Evolutionary conservation across 2,888 invertebrate genomes (phyloP).

Genomic region (Ypsolopha sequella): DNA sequence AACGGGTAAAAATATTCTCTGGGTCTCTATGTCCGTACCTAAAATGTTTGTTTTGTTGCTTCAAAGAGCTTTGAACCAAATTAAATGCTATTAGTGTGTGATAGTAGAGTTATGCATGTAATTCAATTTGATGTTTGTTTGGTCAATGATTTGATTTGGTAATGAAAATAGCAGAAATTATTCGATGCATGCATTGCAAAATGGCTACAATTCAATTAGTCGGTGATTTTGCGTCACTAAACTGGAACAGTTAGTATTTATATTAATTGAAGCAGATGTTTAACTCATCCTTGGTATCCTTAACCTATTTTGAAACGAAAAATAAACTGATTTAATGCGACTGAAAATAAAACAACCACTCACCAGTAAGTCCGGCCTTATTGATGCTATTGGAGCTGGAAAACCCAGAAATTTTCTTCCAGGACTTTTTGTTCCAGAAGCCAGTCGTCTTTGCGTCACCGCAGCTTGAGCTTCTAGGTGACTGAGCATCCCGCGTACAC

Average conservation of each 20-base stretch:
- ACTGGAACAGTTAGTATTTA: neutral
- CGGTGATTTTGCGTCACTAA: neutral
- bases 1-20: slow-evolving; percentile 37
- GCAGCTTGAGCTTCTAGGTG: slow-evolving; percentile 60
- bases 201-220: neutral
- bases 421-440: slow-evolving; percentile 82
- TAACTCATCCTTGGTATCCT: too few relatives aligned
- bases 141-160: slow-evolving; percentile 20
- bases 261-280: too few relatives aligned
- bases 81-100: slow-evolving; percentile 22
- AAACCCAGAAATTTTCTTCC: slow-evolving; percentile 83
- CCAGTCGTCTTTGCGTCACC: slow-evolving; percentile 64
- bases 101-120: slow-evolving; percentile 25
- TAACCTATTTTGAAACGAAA: too few relatives aligned
- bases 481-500: slow-evolving; percentile 46
- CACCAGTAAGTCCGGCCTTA: slow-evolving; percentile 76
- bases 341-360: slow-evolving; percentile 29
- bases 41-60: slow-evolving; percentile 38
- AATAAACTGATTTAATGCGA: neutral
- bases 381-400: slow-evolving; percentile 78
- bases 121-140: slow-evolving; percentile 17
- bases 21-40: slow-evolving; percentile 52
- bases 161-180: slow-evolving; percentile 8
- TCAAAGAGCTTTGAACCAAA: slow-evolving; percentile 27
- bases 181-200: slow-evolving; percentile 5